Percentiles rank a stretch among this genome's conserved stretches.
phyloP scores from a whole-genome alignment of 1,140 invertebrate genomes.

The Orchestia grillus region DNA sequence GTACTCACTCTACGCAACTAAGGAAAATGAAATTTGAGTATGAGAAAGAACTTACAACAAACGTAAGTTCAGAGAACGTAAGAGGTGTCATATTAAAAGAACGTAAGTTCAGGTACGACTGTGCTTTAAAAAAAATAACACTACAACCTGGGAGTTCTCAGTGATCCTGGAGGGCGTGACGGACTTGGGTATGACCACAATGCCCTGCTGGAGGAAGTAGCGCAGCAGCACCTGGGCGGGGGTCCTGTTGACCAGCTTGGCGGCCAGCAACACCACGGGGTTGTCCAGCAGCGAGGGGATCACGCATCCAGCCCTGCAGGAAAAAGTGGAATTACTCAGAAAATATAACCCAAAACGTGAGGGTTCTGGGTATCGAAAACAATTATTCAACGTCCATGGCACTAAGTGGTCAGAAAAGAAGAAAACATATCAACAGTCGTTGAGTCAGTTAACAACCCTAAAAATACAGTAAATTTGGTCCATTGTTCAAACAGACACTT shows the following conservation, averaged over 20 bases:
- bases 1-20: background rate
- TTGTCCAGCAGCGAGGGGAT: conserved; percentile 74
- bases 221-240: conserved; percentile 84
- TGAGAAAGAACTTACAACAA: background rate
- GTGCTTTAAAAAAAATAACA: background rate
- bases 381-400: background rate
- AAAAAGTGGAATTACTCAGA: background rate
- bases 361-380: background rate
- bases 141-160: conserved; percentile 73
- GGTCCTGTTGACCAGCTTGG: conserved; percentile 79
- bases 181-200: conserved; percentile 88
- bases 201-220: conserved; percentile 80
- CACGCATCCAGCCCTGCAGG: conserved; percentile 18
- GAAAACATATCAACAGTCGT: background rate
- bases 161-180: conserved; percentile 80
- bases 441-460: too few species aligned
- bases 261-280: conserved; percentile 79
- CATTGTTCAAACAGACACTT: too few species aligned
- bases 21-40: background rate
- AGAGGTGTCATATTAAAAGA: too few species aligned
- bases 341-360: background rate
- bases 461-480: too few species aligned
- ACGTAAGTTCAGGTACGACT: too few species aligned
- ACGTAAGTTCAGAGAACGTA: background rate
- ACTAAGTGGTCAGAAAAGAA: background rate